phyloP scores from a whole-genome alignment of 2,113 vertebrate genomes.

The Cynopterus brachyotis region DNA sequence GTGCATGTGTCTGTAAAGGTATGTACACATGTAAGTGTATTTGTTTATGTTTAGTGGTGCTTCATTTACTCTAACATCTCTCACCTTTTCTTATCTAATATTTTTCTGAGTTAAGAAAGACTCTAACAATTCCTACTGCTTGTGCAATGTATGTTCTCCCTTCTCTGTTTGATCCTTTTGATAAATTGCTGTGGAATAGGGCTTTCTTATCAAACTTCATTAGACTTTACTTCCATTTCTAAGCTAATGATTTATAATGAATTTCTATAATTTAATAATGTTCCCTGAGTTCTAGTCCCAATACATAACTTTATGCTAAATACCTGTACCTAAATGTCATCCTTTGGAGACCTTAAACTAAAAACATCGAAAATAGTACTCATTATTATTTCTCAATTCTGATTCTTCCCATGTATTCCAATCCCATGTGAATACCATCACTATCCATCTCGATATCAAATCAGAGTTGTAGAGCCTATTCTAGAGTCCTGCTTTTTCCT shows the following conservation, averaged over 20 bases:
- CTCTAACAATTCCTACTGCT: background rate
- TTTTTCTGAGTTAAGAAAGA: background rate
- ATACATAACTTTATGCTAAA: background rate
- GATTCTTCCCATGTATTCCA: background rate
- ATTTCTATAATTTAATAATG: background rate
- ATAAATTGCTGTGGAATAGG: background rate
- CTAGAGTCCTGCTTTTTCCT: background rate
- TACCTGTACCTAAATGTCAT: background rate
- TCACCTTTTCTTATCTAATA: background rate
- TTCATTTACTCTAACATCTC: background rate
- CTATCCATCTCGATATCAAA: background rate
- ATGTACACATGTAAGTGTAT: background rate
- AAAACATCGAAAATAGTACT: background rate
- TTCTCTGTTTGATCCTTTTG: background rate
- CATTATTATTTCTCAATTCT: background rate
- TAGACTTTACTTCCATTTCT: background rate
- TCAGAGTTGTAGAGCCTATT: background rate
- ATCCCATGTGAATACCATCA: background rate
- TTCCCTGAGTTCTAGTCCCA: background rate
- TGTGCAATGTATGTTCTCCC: background rate
- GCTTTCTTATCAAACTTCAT: background rate
- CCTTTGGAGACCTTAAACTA: background rate
- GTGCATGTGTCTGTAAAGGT: too few relatives aligned
- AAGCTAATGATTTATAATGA: background rate
- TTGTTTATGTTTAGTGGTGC: background rate